Conservation (phyloP, 2,888 invertebrate species). For the Hedya salicella region DNA sequence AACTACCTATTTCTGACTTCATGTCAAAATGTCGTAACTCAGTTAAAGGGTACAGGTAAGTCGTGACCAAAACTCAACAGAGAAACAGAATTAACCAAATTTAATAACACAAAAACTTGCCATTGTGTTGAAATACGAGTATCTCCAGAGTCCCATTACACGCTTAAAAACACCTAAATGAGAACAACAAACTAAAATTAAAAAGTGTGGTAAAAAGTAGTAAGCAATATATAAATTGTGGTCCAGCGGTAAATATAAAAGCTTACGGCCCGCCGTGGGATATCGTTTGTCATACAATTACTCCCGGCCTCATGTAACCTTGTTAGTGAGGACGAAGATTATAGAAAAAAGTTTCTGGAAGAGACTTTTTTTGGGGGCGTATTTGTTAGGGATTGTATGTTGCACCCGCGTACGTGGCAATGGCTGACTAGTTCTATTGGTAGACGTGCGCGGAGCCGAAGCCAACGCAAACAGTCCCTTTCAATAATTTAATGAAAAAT, state of each 20-base stretch:
- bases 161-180: background rate
- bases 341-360: conserved; percentile 12
- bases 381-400: too few relatives aligned
- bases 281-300: conserved; percentile 63
- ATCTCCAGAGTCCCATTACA: background rate
- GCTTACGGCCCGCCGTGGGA: conserved; percentile 48
- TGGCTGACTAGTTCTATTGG: too few relatives aligned
- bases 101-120: background rate
- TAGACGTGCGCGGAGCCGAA: too few relatives aligned
- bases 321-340: conserved; percentile 49
- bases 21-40: too few relatives aligned
- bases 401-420: too few relatives aligned
- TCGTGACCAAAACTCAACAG: too few relatives aligned
- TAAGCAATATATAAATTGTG: conserved; percentile 45
- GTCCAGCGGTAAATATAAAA: conserved; percentile 51
- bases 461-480: too few relatives aligned
- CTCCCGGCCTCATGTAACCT: conserved; percentile 52
- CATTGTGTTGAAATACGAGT: background rate
- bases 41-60: too few relatives aligned
- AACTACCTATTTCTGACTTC: too few relatives aligned
- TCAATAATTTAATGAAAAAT: too few relatives aligned
- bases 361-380: background rate
- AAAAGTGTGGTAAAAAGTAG: conserved; percentile 31
- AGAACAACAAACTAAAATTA: conserved; percentile 26
- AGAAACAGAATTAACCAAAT: too few relatives aligned